A percentile compares a stretch with the other conserved stretches of the same genome.
These are phyloP conservation scores for Lagopus muta DNA, from an alignment of 2,113 vertebrate genomes.

Conservation along the genomic window DNA sequence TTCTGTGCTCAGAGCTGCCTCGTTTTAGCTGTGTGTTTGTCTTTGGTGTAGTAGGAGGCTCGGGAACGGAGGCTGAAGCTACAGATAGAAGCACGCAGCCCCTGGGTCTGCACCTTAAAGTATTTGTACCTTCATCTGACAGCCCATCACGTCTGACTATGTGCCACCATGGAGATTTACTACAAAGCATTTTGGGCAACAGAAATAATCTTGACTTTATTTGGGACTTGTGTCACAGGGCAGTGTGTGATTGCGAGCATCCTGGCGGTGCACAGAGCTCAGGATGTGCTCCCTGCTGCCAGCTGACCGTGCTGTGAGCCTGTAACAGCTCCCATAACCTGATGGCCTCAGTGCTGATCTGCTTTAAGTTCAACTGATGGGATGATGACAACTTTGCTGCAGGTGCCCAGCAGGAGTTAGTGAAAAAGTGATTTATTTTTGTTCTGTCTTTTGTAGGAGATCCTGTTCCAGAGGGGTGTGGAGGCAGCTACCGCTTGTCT, in stretches of 20 bases:
- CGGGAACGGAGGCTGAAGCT: not conserved
- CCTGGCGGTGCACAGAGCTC: no score
- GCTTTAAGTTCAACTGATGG: not conserved
- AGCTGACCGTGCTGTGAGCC: rapidly evolving
- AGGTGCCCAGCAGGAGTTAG: not conserved
- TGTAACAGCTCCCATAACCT: rapidly evolving
- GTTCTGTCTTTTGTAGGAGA: slow-evolving; percentile 30
- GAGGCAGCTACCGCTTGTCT: not conserved
- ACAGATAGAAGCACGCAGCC: not conserved
- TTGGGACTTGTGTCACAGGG: not conserved
- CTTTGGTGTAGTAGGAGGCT: not conserved
- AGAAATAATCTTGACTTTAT: not conserved
- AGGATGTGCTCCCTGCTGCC: rapidly evolving
- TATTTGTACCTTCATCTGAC: not conserved
- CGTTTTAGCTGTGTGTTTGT: not conserved
- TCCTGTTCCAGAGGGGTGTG: not conserved
- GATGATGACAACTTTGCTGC: not conserved
- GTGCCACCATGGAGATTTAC: not conserved
- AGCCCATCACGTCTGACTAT: not conserved
- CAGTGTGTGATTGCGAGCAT: rapidly evolving
- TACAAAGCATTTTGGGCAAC: not conserved
- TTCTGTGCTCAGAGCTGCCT: not conserved
- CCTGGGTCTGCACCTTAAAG: not conserved
- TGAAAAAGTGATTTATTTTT: not conserved
- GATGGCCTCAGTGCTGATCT: not conserved